Evolutionary conservation across 2,888 invertebrate species (phyloP).

Genomic region (Epiblema foenella): DNA sequence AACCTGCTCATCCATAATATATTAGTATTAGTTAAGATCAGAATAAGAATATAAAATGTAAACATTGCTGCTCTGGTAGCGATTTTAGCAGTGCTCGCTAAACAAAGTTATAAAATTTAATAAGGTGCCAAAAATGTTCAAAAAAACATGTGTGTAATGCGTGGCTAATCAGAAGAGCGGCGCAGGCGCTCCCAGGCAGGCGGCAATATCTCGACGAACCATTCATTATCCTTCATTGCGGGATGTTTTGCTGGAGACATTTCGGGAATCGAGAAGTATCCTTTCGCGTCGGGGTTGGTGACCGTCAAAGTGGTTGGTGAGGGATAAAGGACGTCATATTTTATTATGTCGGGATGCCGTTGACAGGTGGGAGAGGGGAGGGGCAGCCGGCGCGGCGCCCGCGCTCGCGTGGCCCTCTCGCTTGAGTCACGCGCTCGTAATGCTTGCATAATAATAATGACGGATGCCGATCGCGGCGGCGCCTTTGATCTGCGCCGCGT

Average conservation of each 20-base stretch:
- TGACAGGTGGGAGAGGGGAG: slow-evolving; percentile 66
- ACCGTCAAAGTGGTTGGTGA: slow-evolving; percentile 41
- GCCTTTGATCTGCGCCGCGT: slow-evolving; percentile 82
- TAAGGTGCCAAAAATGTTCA: slow-evolving; percentile 62
- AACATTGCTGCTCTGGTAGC: slow-evolving; percentile 51
- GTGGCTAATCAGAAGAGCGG: slow-evolving; percentile 56
- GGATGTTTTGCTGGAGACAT: slow-evolving; percentile 27
- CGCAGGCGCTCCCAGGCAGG: slow-evolving; percentile 45
- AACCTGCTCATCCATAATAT: slow-evolving; percentile 27
- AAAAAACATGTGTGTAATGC: slow-evolving; percentile 58
- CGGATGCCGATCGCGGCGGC: slow-evolving; percentile 85
- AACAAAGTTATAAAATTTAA: slow-evolving; percentile 60
- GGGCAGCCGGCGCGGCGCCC: slow-evolving; percentile 70
- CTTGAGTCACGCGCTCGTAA: slow-evolving; percentile 84
- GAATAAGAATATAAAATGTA: slow-evolving; percentile 55
- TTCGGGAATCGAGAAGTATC: slow-evolving; percentile 28
- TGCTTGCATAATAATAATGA: slow-evolving; percentile 86
- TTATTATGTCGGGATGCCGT: slow-evolving; percentile 51
- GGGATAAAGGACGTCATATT: slow-evolving; percentile 40
- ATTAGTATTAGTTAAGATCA: slow-evolving; percentile 48
- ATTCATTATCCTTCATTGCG: slow-evolving; percentile 34
- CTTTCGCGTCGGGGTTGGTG: slow-evolving; percentile 31
- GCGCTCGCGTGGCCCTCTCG: slow-evolving; percentile 84
- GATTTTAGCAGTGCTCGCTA: slow-evolving; percentile 50
- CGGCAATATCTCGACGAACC: slow-evolving; percentile 28